Evolutionary conservation across 2,888 invertebrate species (phyloP).

Genomic region (Coleophora deauratella): DNA sequence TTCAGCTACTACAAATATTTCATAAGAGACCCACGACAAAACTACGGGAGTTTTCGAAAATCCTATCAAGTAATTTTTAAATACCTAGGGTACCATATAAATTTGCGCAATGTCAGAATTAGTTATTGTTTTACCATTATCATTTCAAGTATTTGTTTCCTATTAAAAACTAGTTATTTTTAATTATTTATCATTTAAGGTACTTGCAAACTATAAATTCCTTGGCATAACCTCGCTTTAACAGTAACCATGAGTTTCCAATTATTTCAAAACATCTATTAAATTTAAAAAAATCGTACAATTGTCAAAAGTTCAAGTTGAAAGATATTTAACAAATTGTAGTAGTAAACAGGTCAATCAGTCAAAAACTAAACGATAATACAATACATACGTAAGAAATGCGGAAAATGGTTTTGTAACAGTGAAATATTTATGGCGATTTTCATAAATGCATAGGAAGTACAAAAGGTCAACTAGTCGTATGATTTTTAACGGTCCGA

Average conservation of each 20-base stretch:
- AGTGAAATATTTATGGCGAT: too few relatives aligned
- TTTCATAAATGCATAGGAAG: too few relatives aligned
- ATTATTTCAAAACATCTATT: constrained; percentile 24
- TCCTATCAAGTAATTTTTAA: constrained; percentile 35
- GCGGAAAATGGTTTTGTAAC: too few relatives aligned
- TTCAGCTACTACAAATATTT: constrained; percentile 38
- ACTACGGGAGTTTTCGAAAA: constrained; percentile 62
- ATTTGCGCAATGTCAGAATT: constrained; percentile 61
- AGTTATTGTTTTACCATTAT: constrained; percentile 45
- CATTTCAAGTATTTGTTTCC: constrained; percentile 28
- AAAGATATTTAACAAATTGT: too few relatives aligned
- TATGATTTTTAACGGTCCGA: too few relatives aligned
- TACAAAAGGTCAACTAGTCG: too few relatives aligned
- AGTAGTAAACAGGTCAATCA: too few relatives aligned
- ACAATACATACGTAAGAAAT: too few relatives aligned
- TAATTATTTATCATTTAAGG: constrained; percentile 40
- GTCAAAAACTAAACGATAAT: too few relatives aligned
- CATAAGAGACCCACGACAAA: constrained; percentile 43
- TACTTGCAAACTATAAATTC: constrained; percentile 60
- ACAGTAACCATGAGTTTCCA: constrained; percentile 27
- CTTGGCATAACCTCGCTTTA: constrained; percentile 45
- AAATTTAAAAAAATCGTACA: neutral
- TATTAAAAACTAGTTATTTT: constrained; percentile 14
- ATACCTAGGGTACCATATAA: constrained; percentile 48
- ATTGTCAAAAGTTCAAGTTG: too few relatives aligned